Conservation (phyloP, 2,797 vertebrate genomes). For the Typhlichthys eigenmanni region DNA sequence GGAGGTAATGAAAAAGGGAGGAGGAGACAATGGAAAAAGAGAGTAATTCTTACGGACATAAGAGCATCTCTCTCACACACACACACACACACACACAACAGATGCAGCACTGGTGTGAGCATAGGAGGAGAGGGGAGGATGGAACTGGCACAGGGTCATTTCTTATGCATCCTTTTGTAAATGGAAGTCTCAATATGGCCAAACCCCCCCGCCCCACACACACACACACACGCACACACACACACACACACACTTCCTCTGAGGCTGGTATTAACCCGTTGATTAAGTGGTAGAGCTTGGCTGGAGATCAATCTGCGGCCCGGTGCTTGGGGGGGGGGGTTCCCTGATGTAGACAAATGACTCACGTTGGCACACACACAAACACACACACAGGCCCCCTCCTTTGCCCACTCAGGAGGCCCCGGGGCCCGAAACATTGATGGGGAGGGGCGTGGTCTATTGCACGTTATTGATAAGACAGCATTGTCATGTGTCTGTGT, state of each 20-base stretch:
- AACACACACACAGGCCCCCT: not conserved
- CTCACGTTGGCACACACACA: slow-evolving; percentile 60
- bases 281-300: slow-evolving; percentile 76
- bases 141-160: too few relatives aligned
- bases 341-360: slow-evolving; percentile 77
- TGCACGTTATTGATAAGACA: too few relatives aligned
- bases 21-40: slow-evolving; percentile 25
- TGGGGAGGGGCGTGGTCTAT: too few relatives aligned
- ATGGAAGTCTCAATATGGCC: too few relatives aligned
- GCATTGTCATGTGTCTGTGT: not conserved
- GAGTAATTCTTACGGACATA: slow-evolving; percentile 7
- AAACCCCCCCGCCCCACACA: too few relatives aligned
- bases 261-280: slow-evolving; percentile 78
- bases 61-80: not conserved
- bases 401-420: slow-evolving; percentile 16
- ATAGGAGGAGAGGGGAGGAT: too few relatives aligned
- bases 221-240: too few relatives aligned
- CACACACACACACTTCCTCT: slow-evolving; percentile 23
- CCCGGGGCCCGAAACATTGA: too few relatives aligned
- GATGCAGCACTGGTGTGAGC: too few relatives aligned
- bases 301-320: slow-evolving; percentile 58
- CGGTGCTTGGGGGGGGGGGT: slow-evolving; percentile 33
- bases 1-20: slow-evolving; percentile 27
- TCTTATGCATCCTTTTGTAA: too few relatives aligned
- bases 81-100: slow-evolving; percentile 10